Percentiles rank a stretch among this genome's conserved stretches.
Evolutionary conservation across 1,140 invertebrate species (phyloP).

Genomic region (Cyrtorhinus lividipennis): DNA sequence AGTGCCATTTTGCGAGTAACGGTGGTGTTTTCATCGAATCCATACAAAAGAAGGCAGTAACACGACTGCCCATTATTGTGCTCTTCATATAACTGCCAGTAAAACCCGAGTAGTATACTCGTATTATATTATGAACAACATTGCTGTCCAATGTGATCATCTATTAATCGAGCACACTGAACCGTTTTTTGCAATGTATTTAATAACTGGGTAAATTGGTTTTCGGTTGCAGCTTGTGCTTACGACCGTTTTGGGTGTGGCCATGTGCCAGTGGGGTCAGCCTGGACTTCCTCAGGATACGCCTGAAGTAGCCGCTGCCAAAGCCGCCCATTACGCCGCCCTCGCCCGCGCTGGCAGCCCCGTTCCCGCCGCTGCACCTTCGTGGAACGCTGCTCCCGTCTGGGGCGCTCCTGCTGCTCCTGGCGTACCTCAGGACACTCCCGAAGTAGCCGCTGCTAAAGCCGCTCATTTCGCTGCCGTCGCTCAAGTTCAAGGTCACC

Average conservation of each 20-base stretch:
- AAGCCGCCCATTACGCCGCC: constrained; percentile 40
- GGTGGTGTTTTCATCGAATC: too few relatives aligned
- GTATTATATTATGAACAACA: too few relatives aligned
- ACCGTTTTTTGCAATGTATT: too few relatives aligned
- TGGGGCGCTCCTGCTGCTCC: constrained; percentile 29
- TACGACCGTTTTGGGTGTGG: constrained; percentile 12
- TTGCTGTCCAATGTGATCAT: too few relatives aligned
- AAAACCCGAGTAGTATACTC: too few relatives aligned
- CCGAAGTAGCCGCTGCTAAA: constrained; percentile 26
- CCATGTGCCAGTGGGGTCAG: constrained; percentile 26
- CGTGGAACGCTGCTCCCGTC: constrained; percentile 33
- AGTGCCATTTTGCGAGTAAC: too few relatives aligned
- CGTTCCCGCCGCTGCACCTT: constrained; percentile 28
- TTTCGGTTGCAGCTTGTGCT: constrained; percentile 19
- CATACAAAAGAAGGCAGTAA: too few relatives aligned
- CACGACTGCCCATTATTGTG: too few relatives aligned
- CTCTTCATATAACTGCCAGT: too few relatives aligned
- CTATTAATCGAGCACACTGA: too few relatives aligned
- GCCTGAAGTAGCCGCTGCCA: constrained; percentile 41
- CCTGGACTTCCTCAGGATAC: constrained; percentile 34
- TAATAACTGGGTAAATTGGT: too few relatives aligned
- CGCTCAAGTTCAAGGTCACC: constrained; percentile 6
- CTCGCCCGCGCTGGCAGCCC: constrained; percentile 30
- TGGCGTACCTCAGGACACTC: constrained; percentile 22
- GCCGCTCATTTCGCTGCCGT: constrained; percentile 23